Evolutionary conservation across 2,888 invertebrate genomes (phyloP), one percentile per base, ranked within the genome.

Genomic region (Synanthedon tipuliformis): DNA sequence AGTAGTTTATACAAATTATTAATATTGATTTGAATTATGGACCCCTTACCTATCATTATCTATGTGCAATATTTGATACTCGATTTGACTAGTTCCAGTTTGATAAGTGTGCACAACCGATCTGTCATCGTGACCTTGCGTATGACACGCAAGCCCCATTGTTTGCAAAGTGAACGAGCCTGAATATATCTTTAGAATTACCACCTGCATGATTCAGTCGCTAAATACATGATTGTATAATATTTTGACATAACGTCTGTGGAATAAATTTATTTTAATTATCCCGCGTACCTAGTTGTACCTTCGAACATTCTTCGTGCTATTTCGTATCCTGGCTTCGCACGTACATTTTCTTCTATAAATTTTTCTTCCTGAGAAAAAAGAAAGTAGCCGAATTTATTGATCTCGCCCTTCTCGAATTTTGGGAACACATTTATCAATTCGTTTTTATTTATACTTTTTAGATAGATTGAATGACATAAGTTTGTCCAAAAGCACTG

Each of bases 81-180:
- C 5, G 45, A n/a, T 45, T 45, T 13, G 45, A 45, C 13, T 13
- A 45, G 45, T 61, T 63, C 59, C 60, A 53, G 60, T 63, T 62
- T 64, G 61, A 61, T 64, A 65, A 64, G 59, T 58, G 56, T 56
- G 54, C 57, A 34, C 10, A 62, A 34, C 58, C 64, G 61, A 70
- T 68, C 65, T 59, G 67, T 71, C 70, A 67, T 64, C 64, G 61
- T 58, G 67, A 67, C 71, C 69, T 71, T 71, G 69, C 8, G 41
- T 54, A 55, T 57, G 64, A 66, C 68, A 45, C 51, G 55, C 57
- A 63, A 55, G 59, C 57, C 59, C 56, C 61, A 71, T 69, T 71
- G 71, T 71, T 62, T 63, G 66, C 62, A 59, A 66, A 63, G 51
- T 57, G 60, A 57, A 53, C 52, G 52, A 49, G 41, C 50, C 18